Evolutionary conservation across 2,113 vertebrate species (phyloP), one percentile per base, ranked within the genome.

Genomic region (Otocyon megalotis): DNA sequence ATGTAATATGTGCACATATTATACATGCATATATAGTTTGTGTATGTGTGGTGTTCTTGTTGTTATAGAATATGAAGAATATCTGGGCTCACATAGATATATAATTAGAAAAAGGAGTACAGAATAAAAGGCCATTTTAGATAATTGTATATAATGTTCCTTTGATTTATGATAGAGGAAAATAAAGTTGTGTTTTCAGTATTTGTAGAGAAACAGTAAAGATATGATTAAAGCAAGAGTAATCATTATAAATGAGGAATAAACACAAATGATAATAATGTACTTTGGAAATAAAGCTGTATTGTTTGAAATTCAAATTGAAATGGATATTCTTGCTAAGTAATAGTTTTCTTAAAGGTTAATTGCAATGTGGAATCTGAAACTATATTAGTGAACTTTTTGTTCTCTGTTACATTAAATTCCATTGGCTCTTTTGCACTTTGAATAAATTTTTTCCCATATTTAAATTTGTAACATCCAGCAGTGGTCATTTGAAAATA

Each of bases 181-280:
- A 69, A 69, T 89, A 69, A 67, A 89, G 28, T 32, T 82, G 4
- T 56, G 7, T 84, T 37, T 79, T 93, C 24, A 60, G 5, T 69
- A 67, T 89, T 96, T 77, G 63, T 62, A 91, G 30, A 32, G 65
- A 86, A 86, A 60, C 1, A 37, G 20, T 94, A 71, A 87, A 86
- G 85, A 95, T 24, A 19, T 92, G 89, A 62, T 87, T 92, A 54
- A 81, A 87, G 54, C 43, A 80, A 92, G 74, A 53, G 4, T 92
- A 63, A 81, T 63, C 65, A 30, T 67, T 90, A 30, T 37, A 62
- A 32, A 58, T 74, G 30, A 76, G 30, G 14, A 84, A 67, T 26
- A 65, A 80, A 88, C 26, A 71, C 79, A 28, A 90, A 79, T 89
- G 15, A 65, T 62, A 53, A 53, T 86, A 88, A 26, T 65, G 0